Base-by-base conservation (phyloP, 2,113 vertebrate species). In the Carassius gibelio region DNA sequence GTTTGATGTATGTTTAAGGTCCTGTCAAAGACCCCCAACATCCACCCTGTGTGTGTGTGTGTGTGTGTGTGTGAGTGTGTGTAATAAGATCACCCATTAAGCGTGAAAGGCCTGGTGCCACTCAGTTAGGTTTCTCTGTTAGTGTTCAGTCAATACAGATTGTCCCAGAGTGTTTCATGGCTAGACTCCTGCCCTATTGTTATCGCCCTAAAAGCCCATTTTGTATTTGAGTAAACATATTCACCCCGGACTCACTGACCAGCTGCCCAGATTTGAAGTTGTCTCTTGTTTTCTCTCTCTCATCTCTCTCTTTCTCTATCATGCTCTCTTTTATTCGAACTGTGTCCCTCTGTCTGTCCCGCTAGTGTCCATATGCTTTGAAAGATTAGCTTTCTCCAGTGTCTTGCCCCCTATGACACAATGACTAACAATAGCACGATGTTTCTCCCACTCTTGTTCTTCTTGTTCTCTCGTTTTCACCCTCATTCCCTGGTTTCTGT, bases 301-400 rank as follows among this genome's bases (percentile, higher is more conserved):
- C 57, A 64, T 86, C 78, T 86, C 69, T 88, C 52, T 75, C 42
- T 34, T 55, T 77, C 87, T 82, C 23, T 84, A 79, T 87, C 50
- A 30, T 15, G 30, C 71, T 77, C 42, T 84, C 85, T 89, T 83
- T 85, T 86, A 75, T 80, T 84, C 34, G 14, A 42, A 82, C 66
- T 75, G 81, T 64, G 77, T 87, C 66, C 68, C 80, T 87, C 85
- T 87, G 80, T 88, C 85, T 84, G 66, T 78, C 77, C 72, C 13
- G 85, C 81, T 83, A 86, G 84, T 26, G 9, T 79, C 90, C 90
- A 90, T 91, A 90, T 90, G 90, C 72, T 81, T 84, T 57, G 75
- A 88, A 84, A 82, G 88, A 86, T 90, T 88, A 85, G 89, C 85
- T 88, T 90, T 89, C 83, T 83, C 85, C 84, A 82, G 77, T 64